A percentile compares a stretch with the other conserved stretches of the same genome.
Evolutionary conservation across 1,140 invertebrate species (phyloP).

Genomic region (Bemisia tabaci): DNA sequence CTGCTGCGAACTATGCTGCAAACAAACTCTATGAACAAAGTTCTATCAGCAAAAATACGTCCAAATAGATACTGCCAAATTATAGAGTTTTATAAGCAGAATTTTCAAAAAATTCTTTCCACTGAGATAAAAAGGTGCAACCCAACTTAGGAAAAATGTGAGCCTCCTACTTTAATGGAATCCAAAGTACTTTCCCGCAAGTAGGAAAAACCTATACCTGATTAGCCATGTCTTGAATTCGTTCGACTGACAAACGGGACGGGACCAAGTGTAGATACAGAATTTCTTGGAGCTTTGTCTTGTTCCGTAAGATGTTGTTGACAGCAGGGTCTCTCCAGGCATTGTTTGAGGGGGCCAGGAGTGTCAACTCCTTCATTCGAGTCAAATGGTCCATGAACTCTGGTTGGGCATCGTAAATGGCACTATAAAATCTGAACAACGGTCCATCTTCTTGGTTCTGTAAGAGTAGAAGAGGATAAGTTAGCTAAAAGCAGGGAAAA

Average conservation of each 20-base stretch:
- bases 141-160: too few relatives aligned
- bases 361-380: slow-evolving; percentile 53
- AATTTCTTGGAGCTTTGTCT: slow-evolving; percentile 48
- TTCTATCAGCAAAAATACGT: too few relatives aligned
- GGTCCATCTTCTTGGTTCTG: slow-evolving; percentile 67
- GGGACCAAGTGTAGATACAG: slow-evolving; percentile 64
- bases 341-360: slow-evolving; percentile 80
- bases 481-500: too few relatives aligned
- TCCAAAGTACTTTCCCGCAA: too few relatives aligned
- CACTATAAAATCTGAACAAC: slow-evolving; percentile 63
- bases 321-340: slow-evolving; percentile 57
- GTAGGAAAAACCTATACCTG: too few relatives aligned
- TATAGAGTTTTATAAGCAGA: too few relatives aligned
- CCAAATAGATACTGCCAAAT: too few relatives aligned
- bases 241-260: slow-evolving; percentile 26
- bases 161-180: too few relatives aligned
- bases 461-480: slow-evolving; percentile 17
- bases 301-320: slow-evolving; percentile 45
- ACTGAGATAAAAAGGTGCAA: too few relatives aligned
- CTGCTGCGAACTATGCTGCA: too few relatives aligned
- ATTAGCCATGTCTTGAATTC: slow-evolving; percentile 4
- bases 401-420: slow-evolving; percentile 55
- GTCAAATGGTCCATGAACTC: slow-evolving; percentile 59
- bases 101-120: too few relatives aligned
- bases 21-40: too few relatives aligned